These are phyloP conservation scores for Parotia lawesii DNA, from an alignment of 2,113 vertebrate species.

Conservation along the genomic window DNA sequence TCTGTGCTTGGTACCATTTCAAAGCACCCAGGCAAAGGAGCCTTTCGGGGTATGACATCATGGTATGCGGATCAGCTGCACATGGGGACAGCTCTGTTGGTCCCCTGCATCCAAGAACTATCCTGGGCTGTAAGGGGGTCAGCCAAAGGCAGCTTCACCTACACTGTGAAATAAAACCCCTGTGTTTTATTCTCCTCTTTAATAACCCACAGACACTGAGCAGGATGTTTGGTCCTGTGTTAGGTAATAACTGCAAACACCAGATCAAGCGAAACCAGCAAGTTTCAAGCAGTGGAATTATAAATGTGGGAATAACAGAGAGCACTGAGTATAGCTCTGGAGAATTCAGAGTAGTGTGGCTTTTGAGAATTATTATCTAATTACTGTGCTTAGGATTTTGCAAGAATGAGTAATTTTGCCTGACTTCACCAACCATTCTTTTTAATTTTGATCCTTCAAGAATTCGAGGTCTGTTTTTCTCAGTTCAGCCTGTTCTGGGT, in stretches of 20 bases:
- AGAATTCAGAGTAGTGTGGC: not conserved
- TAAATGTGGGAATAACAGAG: not conserved
- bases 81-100: not conserved
- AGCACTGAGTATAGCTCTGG: not conserved
- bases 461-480: not conserved
- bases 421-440: not conserved
- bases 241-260: not conserved
- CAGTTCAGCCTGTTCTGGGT: not conserved
- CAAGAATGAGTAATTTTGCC: not conserved
- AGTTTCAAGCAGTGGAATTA: not conserved
- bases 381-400: not conserved
- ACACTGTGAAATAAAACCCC: not conserved
- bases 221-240: not conserved
- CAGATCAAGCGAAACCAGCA: not conserved
- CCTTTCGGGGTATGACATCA: conserved; percentile 40
- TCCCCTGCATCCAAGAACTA: not conserved
- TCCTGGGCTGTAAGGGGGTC: not conserved
- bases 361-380: not conserved
- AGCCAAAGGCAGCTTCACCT: not conserved
- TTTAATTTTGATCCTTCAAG: not conserved
- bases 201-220: not conserved
- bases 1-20: conserved; percentile 38
- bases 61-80: not conserved
- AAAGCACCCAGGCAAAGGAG: not conserved
- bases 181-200: not conserved